Conservation (phyloP, 2,113 vertebrate species). For the Turnix velox region DNA sequence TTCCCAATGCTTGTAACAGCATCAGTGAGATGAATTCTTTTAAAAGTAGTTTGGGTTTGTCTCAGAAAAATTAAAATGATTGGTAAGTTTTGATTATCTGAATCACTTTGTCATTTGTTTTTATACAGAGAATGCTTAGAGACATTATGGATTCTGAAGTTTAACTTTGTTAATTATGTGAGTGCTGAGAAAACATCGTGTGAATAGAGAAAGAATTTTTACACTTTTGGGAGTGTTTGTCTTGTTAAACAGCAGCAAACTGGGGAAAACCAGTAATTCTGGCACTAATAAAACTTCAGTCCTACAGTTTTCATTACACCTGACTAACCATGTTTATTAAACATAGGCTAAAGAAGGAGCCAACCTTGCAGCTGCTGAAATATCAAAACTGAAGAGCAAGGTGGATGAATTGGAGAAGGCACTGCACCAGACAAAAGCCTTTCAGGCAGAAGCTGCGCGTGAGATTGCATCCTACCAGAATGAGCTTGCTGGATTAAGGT, state of each 20-base stretch:
- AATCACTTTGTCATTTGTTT: neutral
- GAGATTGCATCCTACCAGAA: constrained; percentile 62
- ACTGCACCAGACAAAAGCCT: constrained; percentile 58
- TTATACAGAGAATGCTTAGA: neutral
- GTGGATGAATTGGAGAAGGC: constrained; percentile 70
- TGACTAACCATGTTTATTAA: constrained; percentile 5
- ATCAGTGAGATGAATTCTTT: constrained; percentile 42
- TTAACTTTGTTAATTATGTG: neutral
- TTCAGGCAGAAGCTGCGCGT: constrained; percentile 55
- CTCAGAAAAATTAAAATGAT: constrained; percentile 51
- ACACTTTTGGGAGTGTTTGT: neutral
- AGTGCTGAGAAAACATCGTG: neutral
- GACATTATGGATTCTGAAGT: neutral
- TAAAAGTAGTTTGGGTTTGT: constrained; percentile 34
- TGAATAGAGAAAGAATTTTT: neutral
- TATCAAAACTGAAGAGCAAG: constrained; percentile 62
- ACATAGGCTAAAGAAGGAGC: constrained; percentile 63
- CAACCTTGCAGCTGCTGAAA: constrained; percentile 54
- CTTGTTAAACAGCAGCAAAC: neutral
- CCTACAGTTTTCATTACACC: neutral
- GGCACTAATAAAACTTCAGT: neutral
- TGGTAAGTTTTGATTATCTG: constrained; percentile 64
- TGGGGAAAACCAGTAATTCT: neutral
- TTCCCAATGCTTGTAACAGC: neutral
- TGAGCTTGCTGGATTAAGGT: constrained; percentile 73